Conservation (phyloP, 2,113 vertebrate species). For the Ictalurus furcatus region DNA sequence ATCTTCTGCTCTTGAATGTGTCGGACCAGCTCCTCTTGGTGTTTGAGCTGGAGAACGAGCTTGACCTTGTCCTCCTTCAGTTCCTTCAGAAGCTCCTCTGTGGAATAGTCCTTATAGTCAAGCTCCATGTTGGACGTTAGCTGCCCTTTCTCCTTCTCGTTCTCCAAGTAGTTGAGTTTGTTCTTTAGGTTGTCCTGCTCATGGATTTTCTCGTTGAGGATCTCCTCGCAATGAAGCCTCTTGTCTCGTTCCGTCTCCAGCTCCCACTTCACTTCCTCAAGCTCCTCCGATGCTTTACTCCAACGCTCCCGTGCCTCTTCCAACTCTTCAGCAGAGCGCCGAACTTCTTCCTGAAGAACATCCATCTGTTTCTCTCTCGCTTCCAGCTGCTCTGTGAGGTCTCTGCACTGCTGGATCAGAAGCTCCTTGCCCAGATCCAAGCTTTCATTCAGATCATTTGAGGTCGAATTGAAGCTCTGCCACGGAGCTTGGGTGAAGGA, state of each 20-base stretch:
- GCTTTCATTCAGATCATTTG: conserved; percentile 46
- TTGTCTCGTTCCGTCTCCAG: conserved; percentile 60
- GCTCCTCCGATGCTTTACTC: conserved; percentile 64
- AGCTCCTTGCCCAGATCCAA: conserved; percentile 56
- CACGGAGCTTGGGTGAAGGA: conserved; percentile 47
- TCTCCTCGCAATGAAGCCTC: conserved; percentile 48
- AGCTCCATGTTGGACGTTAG: neutral
- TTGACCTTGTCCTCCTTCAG: conserved; percentile 63
- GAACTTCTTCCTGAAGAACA: conserved; percentile 65
- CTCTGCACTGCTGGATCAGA: conserved; percentile 67
- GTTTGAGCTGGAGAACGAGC: conserved; percentile 60
- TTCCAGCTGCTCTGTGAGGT: conserved; percentile 70
- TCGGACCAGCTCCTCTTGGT: conserved; percentile 68
- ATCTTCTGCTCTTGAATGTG: conserved; percentile 68
- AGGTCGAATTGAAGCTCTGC: conserved; percentile 35
- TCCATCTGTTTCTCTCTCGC: conserved; percentile 69
- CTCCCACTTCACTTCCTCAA: conserved; percentile 57
- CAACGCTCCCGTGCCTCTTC: conserved; percentile 72
- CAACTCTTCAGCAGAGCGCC: conserved; percentile 62
- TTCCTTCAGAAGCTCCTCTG: conserved; percentile 60
- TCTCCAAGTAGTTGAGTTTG: conserved; percentile 58
- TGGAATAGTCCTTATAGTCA: conserved; percentile 28
- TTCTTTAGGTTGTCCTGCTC: conserved; percentile 61
- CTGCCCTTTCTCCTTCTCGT: conserved; percentile 40
- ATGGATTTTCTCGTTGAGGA: conserved; percentile 58